Conservation (phyloP, 2,113 vertebrate species). For the Crocuta crocuta region DNA sequence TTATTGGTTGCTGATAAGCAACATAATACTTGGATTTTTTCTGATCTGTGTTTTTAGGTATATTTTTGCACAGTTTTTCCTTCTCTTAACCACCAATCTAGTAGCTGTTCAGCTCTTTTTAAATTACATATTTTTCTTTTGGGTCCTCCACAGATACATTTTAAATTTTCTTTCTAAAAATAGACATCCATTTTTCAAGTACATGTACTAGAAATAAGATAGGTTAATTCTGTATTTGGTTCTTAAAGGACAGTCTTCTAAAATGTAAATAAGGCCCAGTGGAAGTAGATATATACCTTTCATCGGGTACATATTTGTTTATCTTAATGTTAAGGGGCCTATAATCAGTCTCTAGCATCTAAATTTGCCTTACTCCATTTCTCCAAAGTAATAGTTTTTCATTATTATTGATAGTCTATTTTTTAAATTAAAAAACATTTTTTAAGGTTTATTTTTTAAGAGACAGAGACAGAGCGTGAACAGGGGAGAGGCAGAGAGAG, state of each 20-base stretch:
- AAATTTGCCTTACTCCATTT: conserved; percentile 60
- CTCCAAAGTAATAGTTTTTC: conserved; percentile 52
- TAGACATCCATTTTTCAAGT: conserved; percentile 25
- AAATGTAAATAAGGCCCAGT: neutral
- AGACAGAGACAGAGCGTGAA: too few species aligned
- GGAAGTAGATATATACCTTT: neutral
- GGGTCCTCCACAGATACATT: neutral
- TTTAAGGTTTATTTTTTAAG: too few species aligned
- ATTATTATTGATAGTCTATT: neutral
- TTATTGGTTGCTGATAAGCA: neutral
- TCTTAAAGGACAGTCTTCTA: conserved; percentile 37
- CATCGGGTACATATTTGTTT: neutral
- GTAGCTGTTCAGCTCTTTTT: neutral
- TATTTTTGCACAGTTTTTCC: conserved; percentile 21
- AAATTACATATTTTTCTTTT: neutral
- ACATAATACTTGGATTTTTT: neutral
- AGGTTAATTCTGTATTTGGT: neutral
- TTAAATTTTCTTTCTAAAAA: conserved; percentile 61
- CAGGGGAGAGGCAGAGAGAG: too few species aligned
- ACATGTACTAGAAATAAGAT: neutral
- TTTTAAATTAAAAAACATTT: neutral
- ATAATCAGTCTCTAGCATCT: neutral
- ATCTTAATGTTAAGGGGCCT: neutral
- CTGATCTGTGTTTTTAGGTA: conserved; percentile 13
- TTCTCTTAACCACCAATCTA: neutral